phyloP scores from a whole-genome alignment of 1,140 invertebrate species.

The Drosophila pallidifrons region DNA sequence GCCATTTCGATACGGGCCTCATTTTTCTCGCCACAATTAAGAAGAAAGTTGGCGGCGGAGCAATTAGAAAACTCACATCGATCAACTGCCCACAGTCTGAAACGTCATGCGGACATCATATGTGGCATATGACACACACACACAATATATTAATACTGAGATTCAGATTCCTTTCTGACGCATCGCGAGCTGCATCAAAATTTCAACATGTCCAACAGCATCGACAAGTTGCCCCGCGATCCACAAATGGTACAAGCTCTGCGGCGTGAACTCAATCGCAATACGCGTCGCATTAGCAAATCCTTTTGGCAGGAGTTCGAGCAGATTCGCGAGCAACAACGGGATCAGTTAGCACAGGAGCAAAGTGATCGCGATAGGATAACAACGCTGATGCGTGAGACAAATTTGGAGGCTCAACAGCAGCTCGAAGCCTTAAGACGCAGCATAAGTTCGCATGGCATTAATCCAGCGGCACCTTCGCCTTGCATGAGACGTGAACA shows the following conservation, averaged over 20 bases:
- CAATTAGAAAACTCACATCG: conserved; percentile 82
- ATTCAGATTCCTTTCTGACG: conserved; percentile 14
- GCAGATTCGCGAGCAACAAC: conserved; percentile 46
- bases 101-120: conserved; percentile 45
- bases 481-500: conserved; percentile 18
- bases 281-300: conserved; percentile 48
- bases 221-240: conserved; percentile 33
- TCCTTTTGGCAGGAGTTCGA: conserved; percentile 69
- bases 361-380: conserved; percentile 38
- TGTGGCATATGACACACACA: not conserved
- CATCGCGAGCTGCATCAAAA: conserved; percentile 21
- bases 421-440: conserved; percentile 53
- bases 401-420: conserved; percentile 43
- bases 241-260: conserved; percentile 24
- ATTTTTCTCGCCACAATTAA: conserved; percentile 82
- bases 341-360: conserved; percentile 40
- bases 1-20: conserved; percentile 81
- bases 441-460: conserved; percentile 61
- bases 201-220: conserved; percentile 37
- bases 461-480: conserved; percentile 27
- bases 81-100: conserved; percentile 60
- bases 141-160: not conserved
- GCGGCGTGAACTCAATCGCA: conserved; percentile 42
- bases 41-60: conserved; percentile 73
- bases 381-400: conserved; percentile 38